Conservation (phyloP, 2,113 vertebrate genomes). For the Saguinus imperator region DNA sequence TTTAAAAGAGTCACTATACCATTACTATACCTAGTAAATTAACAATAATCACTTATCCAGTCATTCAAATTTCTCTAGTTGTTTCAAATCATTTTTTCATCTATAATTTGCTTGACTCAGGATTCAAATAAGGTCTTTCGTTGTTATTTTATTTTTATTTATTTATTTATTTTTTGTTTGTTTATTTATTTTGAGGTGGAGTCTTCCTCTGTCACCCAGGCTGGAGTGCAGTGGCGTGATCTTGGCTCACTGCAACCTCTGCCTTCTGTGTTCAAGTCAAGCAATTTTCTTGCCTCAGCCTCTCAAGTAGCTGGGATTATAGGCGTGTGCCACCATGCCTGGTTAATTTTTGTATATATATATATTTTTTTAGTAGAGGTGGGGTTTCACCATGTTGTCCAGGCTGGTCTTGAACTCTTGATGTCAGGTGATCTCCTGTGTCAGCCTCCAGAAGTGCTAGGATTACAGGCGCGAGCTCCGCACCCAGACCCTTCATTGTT, state of each 20-base stretch:
- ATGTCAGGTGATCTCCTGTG: background rate
- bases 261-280: background rate
- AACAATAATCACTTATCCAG: background rate
- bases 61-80: background rate
- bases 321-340: background rate
- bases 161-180: too few species aligned
- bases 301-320: background rate
- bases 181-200: too few species aligned
- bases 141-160: background rate
- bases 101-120: background rate
- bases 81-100: background rate
- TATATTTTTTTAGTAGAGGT: background rate
- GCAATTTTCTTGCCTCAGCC: background rate
- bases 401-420: background rate
- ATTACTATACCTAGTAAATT: slow-evolving; percentile 5
- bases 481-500: background rate
- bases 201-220: background rate
- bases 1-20: background rate
- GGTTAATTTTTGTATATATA: background rate
- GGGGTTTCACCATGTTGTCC: background rate
- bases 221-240: background rate
- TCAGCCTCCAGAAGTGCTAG: background rate
- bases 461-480: background rate
- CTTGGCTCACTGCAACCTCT: background rate
- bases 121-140: background rate